A percentile compares a stretch with the other conserved stretches of the same genome.
Conservation (phyloP, 2,113 vertebrate genomes). For the Alligator sinensis region DNA sequence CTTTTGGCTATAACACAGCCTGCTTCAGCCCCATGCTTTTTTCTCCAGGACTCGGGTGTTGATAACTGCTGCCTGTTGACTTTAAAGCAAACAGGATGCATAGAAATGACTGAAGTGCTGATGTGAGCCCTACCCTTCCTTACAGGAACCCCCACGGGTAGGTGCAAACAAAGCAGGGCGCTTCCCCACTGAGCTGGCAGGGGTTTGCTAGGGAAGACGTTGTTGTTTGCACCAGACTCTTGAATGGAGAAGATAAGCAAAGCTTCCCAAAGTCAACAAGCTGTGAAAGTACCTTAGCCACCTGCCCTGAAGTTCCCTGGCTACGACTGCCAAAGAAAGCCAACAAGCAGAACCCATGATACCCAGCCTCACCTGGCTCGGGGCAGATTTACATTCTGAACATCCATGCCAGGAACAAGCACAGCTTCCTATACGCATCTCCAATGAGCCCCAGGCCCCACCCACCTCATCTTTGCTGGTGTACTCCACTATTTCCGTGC, state of each 20-base stretch:
- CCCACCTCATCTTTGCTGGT: slow-evolving; percentile 93
- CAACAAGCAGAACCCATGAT: neutral
- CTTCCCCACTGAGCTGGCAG: neutral
- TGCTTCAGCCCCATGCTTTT: neutral
- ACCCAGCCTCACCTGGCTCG: accelerated
- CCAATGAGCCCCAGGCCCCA: accelerated
- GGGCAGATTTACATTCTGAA: accelerated
- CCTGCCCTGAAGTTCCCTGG: neutral
- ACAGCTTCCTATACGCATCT: accelerated
- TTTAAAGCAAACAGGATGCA: neutral
- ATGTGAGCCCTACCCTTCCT: neutral
- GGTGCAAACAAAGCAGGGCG: neutral
- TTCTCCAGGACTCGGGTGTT: neutral
- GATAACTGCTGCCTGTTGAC: neutral
- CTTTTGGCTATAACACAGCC: neutral
- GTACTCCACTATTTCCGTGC: slow-evolving; percentile 95
- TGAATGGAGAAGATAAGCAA: neutral
- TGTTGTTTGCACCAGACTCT: neutral
- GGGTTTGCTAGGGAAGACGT: neutral
- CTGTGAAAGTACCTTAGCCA: accelerated
- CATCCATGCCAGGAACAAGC: neutral
- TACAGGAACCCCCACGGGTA: neutral
- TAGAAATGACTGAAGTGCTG: neutral
- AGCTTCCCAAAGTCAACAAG: neutral
- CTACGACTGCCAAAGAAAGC: neutral